These are phyloP conservation scores for Ectemnius cavifrons DNA, from an alignment of 2,888 invertebrate species.

Conservation along the genomic window DNA sequence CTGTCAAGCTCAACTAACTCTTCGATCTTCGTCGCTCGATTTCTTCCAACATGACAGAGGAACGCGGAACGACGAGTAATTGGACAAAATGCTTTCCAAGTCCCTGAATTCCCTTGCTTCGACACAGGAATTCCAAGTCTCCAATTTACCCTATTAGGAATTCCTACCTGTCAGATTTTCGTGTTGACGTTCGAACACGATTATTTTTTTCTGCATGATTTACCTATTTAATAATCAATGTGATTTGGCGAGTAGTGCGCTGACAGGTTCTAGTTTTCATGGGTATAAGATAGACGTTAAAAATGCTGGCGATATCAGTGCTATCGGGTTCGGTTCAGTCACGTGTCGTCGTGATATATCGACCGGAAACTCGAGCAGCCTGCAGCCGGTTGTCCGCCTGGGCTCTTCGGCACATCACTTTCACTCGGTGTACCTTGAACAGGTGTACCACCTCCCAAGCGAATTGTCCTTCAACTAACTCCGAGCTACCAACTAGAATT, in stretches of 20 bases:
- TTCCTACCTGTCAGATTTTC: not conserved
- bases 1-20: too few species aligned
- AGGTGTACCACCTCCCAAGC: conserved; percentile 14
- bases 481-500: not conserved
- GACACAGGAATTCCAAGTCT: too few species aligned
- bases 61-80: too few species aligned
- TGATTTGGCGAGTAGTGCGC: not conserved
- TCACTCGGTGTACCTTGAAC: conserved; percentile 22
- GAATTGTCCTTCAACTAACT: not conserved
- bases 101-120: too few species aligned
- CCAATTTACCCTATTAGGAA: not conserved
- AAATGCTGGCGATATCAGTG: conserved; percentile 7
- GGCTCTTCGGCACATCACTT: conserved; percentile 17
- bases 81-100: too few species aligned
- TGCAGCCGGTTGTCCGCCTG: conserved; percentile 29
- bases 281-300: not conserved
- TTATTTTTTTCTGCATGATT: not conserved
- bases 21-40: too few species aligned
- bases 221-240: not conserved
- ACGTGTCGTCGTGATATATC: conserved; percentile 22
- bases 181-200: not conserved
- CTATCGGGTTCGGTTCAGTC: conserved; percentile 24
- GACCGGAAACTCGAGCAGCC: conserved; percentile 42
- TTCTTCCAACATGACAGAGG: too few species aligned
- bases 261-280: not conserved